phyloP scores from a whole-genome alignment of 2,888 invertebrate species.

The Xestobium rufovillosum region DNA sequence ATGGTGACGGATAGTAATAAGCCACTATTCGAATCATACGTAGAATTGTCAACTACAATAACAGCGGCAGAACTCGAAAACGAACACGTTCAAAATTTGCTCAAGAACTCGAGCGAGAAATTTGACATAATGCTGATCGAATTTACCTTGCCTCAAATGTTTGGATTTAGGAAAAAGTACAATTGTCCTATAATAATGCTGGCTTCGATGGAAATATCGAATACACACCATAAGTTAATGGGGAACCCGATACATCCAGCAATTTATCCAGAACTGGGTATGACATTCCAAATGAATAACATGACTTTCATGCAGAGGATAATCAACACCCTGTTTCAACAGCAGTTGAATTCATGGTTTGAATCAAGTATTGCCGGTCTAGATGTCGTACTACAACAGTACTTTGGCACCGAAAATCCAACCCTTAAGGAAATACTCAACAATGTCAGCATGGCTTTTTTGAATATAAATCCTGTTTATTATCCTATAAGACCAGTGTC shows the following conservation, averaged over 20 bases:
- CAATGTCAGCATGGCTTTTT: conserved; percentile 15
- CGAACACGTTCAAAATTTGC: not conserved
- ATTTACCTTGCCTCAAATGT: conserved; percentile 24
- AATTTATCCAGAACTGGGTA: conserved; percentile 29
- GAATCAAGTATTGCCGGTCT: not conserved
- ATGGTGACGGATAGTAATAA: not conserved
- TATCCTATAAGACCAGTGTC: not conserved
- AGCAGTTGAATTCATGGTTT: conserved; percentile 4
- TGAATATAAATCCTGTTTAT: not conserved
- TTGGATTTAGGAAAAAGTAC: conserved; percentile 29
- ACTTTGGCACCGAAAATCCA: conserved; percentile 24
- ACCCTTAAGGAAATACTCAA: conserved; percentile 23
- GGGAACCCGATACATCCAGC: conserved; percentile 32
- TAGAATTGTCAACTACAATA: not conserved
- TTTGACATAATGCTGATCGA: conserved; percentile 34
- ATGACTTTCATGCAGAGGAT: conserved; percentile 25
- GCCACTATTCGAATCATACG: not conserved
- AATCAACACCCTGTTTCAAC: conserved; percentile 15
- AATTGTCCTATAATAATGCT: conserved; percentile 32
- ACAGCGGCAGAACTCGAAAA: not conserved
- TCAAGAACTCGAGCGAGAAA: conserved; percentile 11
- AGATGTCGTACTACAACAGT: conserved; percentile 18
- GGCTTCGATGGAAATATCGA: conserved; percentile 25
- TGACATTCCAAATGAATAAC: conserved; percentile 20
- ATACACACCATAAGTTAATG: conserved; percentile 24